Base-by-base conservation (phyloP, 2,113 vertebrate genomes). In the Paraplagusia blochii region DNA sequence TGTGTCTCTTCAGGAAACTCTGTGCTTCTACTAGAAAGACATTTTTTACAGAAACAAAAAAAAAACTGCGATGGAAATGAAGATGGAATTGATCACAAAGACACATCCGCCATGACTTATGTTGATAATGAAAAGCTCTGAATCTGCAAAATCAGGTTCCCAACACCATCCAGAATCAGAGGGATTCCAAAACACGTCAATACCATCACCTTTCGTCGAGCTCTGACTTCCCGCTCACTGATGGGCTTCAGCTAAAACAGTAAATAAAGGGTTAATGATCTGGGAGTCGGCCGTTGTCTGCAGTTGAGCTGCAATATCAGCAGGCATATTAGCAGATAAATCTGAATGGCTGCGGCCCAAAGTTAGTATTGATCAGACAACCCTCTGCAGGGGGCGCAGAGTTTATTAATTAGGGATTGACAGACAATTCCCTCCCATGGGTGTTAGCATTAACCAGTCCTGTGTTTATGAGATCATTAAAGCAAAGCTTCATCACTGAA, bases 361-460 rank as follows among this genome's bases (percentile, higher is more conserved):
- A 85, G 75, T 82, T 84, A 84, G 85, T 93, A 93, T 92, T 89
- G 92, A 93, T 91, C 90, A 90, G 82, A 79, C 84, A 79, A 73
- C 80, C 84, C 69, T 6, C 16, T 52, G 63, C 47, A 52, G 70
- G 68, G 63, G 77, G 76, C 85, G 74, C 79, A 75, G 86, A 90
- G 90, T 94, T 93, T 92, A 92, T 94, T 93, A 91, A 94, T 94
- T 92, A 93, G 87, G 87, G 88, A 88, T 90, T 91, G 91, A 92
- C 91, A 93, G 88, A 85, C 91, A 92, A 91, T 92, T 91, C 84
- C 76, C 87, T 89, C 78, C 72, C 81, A 63, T 63, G 79, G 79
- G 73, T 76, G 77, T 84, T 83, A 85, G 72, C 61, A 68, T 51
- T 53, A 70, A 36, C 56, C 16, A 17, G 47, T 46, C 39, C 19